Evolutionary conservation across 2,113 vertebrate species (phyloP).

Genomic region (Pedionomus torquatus): DNA sequence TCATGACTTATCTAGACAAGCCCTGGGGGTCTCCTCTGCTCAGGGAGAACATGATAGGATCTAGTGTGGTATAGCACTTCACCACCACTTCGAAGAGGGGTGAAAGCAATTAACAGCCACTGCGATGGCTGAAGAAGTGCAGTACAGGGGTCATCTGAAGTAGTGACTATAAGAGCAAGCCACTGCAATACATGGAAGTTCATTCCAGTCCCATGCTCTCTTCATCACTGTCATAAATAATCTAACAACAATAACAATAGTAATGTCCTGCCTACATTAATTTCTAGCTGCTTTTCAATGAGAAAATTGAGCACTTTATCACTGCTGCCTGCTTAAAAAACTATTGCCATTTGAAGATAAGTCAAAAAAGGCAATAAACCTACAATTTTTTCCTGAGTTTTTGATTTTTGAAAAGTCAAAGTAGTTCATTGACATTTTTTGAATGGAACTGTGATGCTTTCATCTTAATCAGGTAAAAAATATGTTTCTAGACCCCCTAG

Average conservation of each 20-base stretch:
- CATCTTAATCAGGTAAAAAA: background rate
- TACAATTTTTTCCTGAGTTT: background rate
- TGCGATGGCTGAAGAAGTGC: background rate
- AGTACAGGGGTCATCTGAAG: background rate
- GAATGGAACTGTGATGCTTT: background rate
- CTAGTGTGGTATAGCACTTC: background rate
- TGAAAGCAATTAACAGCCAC: background rate
- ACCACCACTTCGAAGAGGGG: background rate
- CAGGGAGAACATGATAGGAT: background rate
- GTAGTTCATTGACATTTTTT: background rate
- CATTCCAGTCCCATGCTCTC: background rate
- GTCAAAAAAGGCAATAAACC: background rate
- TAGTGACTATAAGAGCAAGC: background rate
- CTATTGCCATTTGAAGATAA: background rate
- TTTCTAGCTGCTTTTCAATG: background rate
- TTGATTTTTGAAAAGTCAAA: background rate
- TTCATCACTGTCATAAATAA: background rate
- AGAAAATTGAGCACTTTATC: background rate
- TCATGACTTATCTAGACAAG: background rate
- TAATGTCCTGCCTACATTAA: background rate
- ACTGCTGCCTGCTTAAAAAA: background rate
- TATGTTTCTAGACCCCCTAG: rapidly evolving
- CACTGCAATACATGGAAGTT: background rate
- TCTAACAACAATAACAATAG: background rate
- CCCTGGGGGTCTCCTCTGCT: background rate